Percentiles rank a stretch among this genome's conserved stretches.
Conservation (phyloP, 2,113 vertebrate genomes). For the Otocyon megalotis region DNA sequence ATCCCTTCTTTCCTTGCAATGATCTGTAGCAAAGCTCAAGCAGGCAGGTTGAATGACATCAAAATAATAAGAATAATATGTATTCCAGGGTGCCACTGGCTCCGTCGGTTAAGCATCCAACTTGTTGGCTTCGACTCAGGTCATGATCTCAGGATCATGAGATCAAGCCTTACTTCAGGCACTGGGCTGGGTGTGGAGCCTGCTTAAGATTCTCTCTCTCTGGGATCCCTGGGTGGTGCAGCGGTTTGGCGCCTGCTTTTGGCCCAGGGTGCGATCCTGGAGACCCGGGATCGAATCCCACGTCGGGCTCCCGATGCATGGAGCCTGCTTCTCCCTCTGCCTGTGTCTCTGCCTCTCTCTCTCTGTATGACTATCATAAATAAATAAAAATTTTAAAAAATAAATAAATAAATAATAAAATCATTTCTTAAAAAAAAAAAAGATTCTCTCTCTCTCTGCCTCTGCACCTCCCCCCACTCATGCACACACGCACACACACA, state of each 20-base stretch:
- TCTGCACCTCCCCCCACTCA: background rate
- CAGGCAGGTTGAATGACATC: background rate
- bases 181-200: background rate
- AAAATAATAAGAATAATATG: slow-evolving; percentile 19
- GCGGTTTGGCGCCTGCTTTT: too few relatives aligned
- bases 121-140: background rate
- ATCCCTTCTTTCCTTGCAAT: background rate
- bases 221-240: too few relatives aligned
- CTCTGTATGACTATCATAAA: too few relatives aligned
- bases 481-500: background rate
- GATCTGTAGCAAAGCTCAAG: background rate
- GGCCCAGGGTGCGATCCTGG: too few relatives aligned
- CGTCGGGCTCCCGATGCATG: too few relatives aligned
- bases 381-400: too few relatives aligned
- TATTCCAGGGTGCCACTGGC: background rate
- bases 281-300: too few relatives aligned
- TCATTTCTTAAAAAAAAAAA: too few relatives aligned
- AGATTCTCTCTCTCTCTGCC: background rate
- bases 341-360: too few relatives aligned
- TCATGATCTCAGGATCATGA: background rate
- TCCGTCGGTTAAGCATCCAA: background rate
- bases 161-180: background rate
- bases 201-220: background rate
- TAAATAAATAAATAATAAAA: too few relatives aligned
- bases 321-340: too few relatives aligned